Percentiles rank a stretch among this genome's conserved stretches.
Evolutionary conservation across 2,113 vertebrate genomes (phyloP).

Genomic region (Pogonocichla stellata): DNA sequence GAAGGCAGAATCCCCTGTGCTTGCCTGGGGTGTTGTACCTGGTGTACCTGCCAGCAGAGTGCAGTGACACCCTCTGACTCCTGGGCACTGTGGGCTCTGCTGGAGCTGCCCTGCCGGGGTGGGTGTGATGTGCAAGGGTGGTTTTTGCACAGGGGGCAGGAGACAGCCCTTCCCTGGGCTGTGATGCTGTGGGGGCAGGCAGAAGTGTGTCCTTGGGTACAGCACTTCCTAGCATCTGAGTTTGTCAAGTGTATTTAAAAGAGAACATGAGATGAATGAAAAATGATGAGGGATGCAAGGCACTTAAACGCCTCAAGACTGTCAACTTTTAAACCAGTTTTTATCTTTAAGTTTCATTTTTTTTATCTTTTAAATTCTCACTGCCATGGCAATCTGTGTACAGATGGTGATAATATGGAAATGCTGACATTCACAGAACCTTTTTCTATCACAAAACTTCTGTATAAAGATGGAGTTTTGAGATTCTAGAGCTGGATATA

Average conservation of each 20-base stretch:
- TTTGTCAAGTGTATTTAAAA: constrained; percentile 10
- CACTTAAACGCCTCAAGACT: background rate
- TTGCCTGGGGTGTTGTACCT: background rate
- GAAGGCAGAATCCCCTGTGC: background rate
- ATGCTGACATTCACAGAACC: constrained; percentile 39
- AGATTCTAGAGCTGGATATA: background rate
- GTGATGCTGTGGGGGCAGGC: background rate
- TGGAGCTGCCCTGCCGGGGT: background rate
- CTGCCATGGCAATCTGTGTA: background rate
- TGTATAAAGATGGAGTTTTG: background rate
- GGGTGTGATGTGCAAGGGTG: background rate
- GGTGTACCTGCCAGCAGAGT: background rate
- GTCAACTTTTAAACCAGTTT: constrained; percentile 13
- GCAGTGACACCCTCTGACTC: background rate
- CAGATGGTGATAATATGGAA: constrained; percentile 36
- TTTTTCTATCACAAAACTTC: constrained; percentile 30
- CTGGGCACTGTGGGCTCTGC: background rate
- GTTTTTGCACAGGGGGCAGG: background rate
- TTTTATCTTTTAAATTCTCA: constrained; percentile 31
- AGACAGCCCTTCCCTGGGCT: background rate
- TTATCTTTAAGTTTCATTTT: constrained; percentile 31
- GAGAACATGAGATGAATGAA: background rate
- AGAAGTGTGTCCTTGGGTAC: background rate
- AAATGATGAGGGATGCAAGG: background rate
- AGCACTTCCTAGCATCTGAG: background rate